A percentile compares a stretch with the other conserved stretches of the same genome.
Conservation (phyloP, 2,113 vertebrate species). For the Petaurus breviceps region DNA sequence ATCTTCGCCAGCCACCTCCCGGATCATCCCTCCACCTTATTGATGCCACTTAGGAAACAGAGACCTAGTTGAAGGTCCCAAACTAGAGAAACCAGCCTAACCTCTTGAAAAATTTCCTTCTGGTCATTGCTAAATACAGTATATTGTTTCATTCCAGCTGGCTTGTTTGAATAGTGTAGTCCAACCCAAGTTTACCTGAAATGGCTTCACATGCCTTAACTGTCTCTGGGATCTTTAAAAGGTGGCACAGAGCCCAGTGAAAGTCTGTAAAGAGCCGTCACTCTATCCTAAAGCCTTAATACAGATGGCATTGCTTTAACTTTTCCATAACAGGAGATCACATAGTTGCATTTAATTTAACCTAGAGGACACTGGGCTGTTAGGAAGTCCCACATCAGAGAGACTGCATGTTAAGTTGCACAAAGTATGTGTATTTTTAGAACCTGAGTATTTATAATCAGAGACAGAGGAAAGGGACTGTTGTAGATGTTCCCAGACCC, state of each 20-base stretch:
- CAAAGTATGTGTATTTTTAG: conserved; percentile 43
- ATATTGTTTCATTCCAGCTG: conserved; percentile 61
- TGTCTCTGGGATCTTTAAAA: background rate
- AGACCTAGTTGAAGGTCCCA: conserved; percentile 21
- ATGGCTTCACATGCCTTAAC: background rate
- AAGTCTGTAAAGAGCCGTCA: background rate
- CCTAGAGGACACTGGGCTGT: background rate
- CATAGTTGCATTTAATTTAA: background rate
- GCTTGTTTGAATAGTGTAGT: conserved; percentile 13
- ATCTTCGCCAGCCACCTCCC: background rate
- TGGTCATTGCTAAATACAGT: conserved; percentile 25
- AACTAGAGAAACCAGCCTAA: conserved; percentile 43
- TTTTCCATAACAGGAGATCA: background rate
- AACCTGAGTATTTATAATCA: background rate
- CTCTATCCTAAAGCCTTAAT: background rate
- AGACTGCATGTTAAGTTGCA: background rate
- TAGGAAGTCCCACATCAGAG: background rate
- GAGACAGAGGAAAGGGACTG: background rate
- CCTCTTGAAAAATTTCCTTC: conserved; percentile 62
- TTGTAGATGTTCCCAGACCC: background rate
- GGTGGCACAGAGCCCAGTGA: background rate
- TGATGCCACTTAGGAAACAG: background rate
- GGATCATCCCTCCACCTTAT: background rate
- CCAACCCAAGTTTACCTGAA: conserved; percentile 10
- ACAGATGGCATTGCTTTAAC: conserved; percentile 16